Percentiles rank a stretch among this genome's conserved stretches.
Evolutionary conservation across 1,140 invertebrate species (phyloP).

Genomic region (Nephotettix cincticeps): DNA sequence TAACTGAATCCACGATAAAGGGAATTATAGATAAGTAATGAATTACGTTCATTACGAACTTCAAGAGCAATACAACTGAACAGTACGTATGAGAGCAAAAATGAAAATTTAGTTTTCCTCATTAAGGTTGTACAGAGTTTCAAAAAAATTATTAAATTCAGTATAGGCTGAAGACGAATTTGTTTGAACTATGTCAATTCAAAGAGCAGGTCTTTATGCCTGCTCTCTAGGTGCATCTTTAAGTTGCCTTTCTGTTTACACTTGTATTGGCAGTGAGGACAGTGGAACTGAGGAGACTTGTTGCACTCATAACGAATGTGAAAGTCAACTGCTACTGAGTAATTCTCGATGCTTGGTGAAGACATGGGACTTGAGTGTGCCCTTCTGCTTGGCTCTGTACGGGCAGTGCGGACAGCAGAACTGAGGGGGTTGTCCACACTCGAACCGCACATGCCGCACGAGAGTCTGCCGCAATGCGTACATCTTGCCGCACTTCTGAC

Average conservation of each 20-base stretch:
- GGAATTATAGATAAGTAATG: no score
- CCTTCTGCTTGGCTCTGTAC: conserved; percentile 54
- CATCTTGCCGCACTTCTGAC: conserved; percentile 41
- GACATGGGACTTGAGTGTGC: conserved; percentile 46
- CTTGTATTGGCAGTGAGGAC: conserved; percentile 56
- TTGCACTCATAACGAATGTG: conserved; percentile 34
- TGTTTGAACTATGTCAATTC: no score
- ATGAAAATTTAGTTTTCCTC: no score
- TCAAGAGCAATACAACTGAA: no score
- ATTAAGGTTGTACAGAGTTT: no score
- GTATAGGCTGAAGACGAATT: no score
- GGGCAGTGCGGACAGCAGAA: conserved; percentile 37
- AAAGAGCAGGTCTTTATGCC: conserved; percentile 37
- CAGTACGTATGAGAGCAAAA: no score
- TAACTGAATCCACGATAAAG: no score
- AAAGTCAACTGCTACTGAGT: no score
- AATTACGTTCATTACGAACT: no score
- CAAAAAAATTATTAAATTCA: no score
- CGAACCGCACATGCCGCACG: conserved; percentile 42
- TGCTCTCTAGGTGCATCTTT: conserved; percentile 49
- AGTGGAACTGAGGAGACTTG: conserved; percentile 61
- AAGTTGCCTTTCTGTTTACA: conserved; percentile 54
- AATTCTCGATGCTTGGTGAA: no score
- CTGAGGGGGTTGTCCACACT: neutral
- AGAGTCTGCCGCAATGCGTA: conserved; percentile 46